Base-by-base conservation (phyloP, 2,113 vertebrate species). In the Stictonetta naevosa region DNA sequence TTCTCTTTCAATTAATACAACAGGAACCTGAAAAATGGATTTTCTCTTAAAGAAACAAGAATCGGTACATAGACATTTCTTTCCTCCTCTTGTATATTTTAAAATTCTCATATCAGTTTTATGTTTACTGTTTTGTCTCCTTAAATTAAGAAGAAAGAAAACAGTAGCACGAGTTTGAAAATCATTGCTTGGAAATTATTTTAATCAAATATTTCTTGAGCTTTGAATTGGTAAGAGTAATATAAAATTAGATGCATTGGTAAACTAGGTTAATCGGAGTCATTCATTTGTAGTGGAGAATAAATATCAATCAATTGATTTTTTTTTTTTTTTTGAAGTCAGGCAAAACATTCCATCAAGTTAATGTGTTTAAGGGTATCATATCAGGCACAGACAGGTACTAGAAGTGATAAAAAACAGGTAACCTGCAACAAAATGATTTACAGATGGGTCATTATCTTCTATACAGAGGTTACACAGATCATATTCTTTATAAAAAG, bases 311-410 rank as follows among this genome's bases (percentile, higher is more conserved):
- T 94, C 96, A 95, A n/a, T 88, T 6, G n/a, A 92, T 93, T 60
- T 88, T 96, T 44, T 46, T 97, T 97, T 96, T 50, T 50, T 97
- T 97, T 97, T 97, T 97, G 92, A 98, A 97, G 96, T 97, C 93
- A 95, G 92, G 88, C 84, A 31, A 97, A 98, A 97, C 96, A 97
- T 97, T 97, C 97, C 97, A 94, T 97, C 97, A 97, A 91, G 96
- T 94, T 97, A 97, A 96, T 97, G 93, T 97, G 94, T 97, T 97
- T 97, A 93, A 96, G 92, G 96, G 94, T 95, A 96, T 94, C 96
- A 97, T 96, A 98, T 98, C 96, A 97, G 98, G 97, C 97, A 98
- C 94, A 98, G 98, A 97, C 97, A 98, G 98, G 97, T 98, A 98
- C 95, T 95, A 97, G 97, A 96, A 95, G 96, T 97, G 97, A 98